Conservation (phyloP, 2,797 vertebrate species). For the Dendrocincla tyrannina region DNA sequence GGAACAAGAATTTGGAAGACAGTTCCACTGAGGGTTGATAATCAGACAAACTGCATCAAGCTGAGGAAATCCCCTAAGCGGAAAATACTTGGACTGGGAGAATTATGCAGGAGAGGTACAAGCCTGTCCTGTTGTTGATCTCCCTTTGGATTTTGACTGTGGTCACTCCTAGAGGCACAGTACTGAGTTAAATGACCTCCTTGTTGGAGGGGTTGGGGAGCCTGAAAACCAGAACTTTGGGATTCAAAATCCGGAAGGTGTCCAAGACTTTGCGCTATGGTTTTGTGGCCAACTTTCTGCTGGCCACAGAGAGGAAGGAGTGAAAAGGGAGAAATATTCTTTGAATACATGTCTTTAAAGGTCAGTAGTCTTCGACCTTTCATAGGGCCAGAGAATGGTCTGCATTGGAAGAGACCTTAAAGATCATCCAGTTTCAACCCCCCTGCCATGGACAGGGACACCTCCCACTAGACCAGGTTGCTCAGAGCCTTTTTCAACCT, state of each 20-base stretch:
- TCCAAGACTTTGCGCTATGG: not conserved
- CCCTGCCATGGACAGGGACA: not conserved
- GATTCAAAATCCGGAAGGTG: not conserved
- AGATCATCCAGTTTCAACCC: not conserved
- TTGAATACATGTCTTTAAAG: not conserved
- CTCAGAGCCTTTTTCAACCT: not conserved
- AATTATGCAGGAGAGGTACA: not conserved
- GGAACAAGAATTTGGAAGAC: not conserved
- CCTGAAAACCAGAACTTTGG: not conserved
- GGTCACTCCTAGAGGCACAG: not conserved
- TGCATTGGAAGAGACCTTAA: not conserved
- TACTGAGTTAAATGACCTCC: not conserved
- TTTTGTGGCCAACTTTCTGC: not conserved
- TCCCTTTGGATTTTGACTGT: not conserved
- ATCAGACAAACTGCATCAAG: not conserved
- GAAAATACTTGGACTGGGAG: not conserved
- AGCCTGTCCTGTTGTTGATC: not conserved
- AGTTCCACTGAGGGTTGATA: not conserved
- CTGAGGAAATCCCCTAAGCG: not conserved
- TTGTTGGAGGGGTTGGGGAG: rapidly evolving
- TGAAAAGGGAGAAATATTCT: not conserved
- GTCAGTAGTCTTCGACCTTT: not conserved
- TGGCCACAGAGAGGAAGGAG: not conserved
- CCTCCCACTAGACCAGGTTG: not conserved
- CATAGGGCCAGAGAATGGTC: not conserved